Conservation (phyloP, 2,113 vertebrate species). For the Malurus cyaneus region DNA sequence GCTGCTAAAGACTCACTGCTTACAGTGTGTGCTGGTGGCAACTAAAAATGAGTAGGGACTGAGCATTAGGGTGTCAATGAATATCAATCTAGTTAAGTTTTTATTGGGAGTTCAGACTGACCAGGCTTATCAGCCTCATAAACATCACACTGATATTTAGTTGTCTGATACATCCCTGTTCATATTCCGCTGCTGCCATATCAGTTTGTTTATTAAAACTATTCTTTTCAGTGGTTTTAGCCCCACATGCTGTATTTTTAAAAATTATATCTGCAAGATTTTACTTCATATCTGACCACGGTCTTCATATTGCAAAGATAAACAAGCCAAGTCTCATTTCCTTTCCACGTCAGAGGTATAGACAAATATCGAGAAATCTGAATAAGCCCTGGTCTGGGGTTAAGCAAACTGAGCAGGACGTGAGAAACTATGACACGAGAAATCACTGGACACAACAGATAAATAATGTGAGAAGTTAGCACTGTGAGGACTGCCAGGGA, state of each 20-base stretch:
- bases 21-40: background rate
- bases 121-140: background rate
- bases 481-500: background rate
- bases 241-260: background rate
- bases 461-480: background rate
- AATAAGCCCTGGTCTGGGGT: background rate
- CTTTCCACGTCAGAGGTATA: background rate
- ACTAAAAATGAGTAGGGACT: background rate
- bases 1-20: background rate
- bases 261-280: background rate
- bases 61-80: background rate
- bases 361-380: background rate
- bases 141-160: background rate
- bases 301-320: background rate
- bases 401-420: background rate
- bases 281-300: background rate
- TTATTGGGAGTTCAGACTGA: background rate
- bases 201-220: background rate
- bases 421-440: background rate
- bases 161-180: background rate
- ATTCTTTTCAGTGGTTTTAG: background rate
- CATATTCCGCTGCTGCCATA: background rate
- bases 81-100: background rate
- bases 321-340: slow-evolving; percentile 8
- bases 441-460: background rate